Evolutionary conservation across 2,888 invertebrate genomes (phyloP), one percentile per base, ranked within the genome.

Genomic region (Hyles lineata): DNA sequence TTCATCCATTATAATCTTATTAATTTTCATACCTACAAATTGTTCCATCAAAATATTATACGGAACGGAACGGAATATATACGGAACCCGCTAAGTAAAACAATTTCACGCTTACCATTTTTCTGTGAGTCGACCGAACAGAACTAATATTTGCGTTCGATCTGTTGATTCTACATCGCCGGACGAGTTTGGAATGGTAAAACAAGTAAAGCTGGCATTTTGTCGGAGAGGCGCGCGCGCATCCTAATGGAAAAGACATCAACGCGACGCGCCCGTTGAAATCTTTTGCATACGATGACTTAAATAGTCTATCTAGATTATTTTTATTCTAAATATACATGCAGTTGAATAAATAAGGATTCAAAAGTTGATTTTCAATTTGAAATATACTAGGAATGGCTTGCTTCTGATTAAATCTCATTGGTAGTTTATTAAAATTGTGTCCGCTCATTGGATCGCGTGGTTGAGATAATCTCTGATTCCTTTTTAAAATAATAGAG

Each of bases 91-190:
- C 23, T 67, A 6, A 17, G n/a, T 50, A 50, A 5, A 17, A 21
- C 2, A 35, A 29, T 58, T 58, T 67, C 21, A 58, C 72, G 21
- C 77, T 71, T 75, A 2, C 60, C 75, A 17, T 72, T 79, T 77
- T 77, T 81, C 76, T 77, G 70, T 72, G 73, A 74, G 75, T 15
- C 72, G 72, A 74, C 77, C 78, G 77, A 78, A 78, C 76, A 80
- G 67, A 83, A 85, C 83, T 83, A 90, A 90, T 90, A 86, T 90
- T 90, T 86, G 81, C 81, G 72, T 81, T 85, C 83, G 86, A 90
- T 89, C 75, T 83, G 84, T 90, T 89, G 86, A 84, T 81, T 88
- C 79, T 82, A 81, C 78, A 76, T 83, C 83, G 79, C 82, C 76
- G 76, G 79, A 79, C 76, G 78, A 81, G 79, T 80, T 79, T 77